Conservation (phyloP, 1,140 invertebrate genomes). For the Drosophila grimshawi region DNA sequence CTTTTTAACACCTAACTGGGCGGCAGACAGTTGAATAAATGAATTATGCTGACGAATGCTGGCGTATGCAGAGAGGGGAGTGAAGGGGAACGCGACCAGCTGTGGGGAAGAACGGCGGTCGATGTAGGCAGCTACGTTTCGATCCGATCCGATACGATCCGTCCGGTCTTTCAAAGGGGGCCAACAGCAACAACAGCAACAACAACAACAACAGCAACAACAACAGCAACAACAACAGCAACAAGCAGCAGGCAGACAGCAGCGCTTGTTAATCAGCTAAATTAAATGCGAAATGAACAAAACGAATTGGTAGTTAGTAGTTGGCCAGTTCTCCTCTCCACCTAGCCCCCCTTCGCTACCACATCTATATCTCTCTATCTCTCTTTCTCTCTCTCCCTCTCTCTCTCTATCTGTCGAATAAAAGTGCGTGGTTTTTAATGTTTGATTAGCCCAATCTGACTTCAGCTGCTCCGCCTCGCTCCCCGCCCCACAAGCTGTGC, state of each 20-base stretch:
- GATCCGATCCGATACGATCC: constrained; percentile 2
- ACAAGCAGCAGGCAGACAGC: not conserved
- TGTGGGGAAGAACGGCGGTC: not conserved
- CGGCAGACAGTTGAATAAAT: constrained; percentile 83
- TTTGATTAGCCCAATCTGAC: constrained; percentile 61
- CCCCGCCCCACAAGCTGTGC: not conserved
- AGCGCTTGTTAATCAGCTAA: constrained; percentile 78
- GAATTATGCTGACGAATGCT: constrained; percentile 80
- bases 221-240: not conserved
- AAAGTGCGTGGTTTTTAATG: constrained; percentile 64
- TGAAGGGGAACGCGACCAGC: not conserved
- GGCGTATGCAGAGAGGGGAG: constrained; percentile 28
- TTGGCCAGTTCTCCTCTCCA: constrained; percentile 10
- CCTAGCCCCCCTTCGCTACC: not conserved
- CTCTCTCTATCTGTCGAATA: constrained; percentile 7
- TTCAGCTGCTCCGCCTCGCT: not conserved
- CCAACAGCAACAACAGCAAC: not conserved
- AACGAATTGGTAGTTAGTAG: constrained; percentile 72
- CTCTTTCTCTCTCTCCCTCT: not conserved
- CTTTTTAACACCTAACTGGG: constrained; percentile 84
- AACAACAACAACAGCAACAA: too few species aligned
- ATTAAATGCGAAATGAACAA: constrained; percentile 83
- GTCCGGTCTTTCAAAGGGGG: constrained; percentile 13
- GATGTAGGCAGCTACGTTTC: constrained; percentile 16
- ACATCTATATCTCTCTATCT: not conserved